These are phyloP conservation scores for Magallana nippona DNA, from an alignment of 2,888 invertebrate species.

Conservation along the genomic window DNA sequence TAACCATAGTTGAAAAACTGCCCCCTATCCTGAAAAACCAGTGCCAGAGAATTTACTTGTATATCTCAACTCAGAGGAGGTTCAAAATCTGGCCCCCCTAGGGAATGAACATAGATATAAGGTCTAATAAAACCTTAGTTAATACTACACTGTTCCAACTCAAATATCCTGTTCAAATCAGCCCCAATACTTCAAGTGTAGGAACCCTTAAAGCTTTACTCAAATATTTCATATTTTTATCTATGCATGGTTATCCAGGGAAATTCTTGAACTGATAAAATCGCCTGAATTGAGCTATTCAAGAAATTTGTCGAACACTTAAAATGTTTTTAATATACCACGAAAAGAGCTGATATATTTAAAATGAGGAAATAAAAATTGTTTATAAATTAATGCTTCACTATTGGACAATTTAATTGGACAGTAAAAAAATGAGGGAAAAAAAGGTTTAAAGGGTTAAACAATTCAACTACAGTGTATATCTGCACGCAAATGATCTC, in stretches of 20 bases:
- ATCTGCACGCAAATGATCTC: too few species aligned
- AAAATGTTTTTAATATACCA: too few species aligned
- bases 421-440: too few species aligned
- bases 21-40: not conserved
- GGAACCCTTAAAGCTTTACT: not conserved
- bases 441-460: too few species aligned
- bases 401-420: too few species aligned
- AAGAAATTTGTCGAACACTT: too few species aligned
- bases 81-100: not conserved
- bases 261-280: not conserved
- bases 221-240: not conserved
- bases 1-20: too few species aligned
- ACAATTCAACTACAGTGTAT: too few species aligned
- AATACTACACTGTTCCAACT: conserved; percentile 16
- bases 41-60: not conserved
- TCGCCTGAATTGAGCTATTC: too few species aligned
- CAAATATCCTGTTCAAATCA: conserved; percentile 6
- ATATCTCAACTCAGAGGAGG: not conserved
- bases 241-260: conserved; percentile 10
- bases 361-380: too few species aligned
- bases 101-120: not conserved
- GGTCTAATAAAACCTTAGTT: not conserved
- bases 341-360: too few species aligned
- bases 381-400: too few species aligned
- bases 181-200: not conserved